These are phyloP conservation scores for Ochropacha duplaris DNA, from an alignment of 2,888 invertebrate genomes.

Conservation along the genomic window DNA sequence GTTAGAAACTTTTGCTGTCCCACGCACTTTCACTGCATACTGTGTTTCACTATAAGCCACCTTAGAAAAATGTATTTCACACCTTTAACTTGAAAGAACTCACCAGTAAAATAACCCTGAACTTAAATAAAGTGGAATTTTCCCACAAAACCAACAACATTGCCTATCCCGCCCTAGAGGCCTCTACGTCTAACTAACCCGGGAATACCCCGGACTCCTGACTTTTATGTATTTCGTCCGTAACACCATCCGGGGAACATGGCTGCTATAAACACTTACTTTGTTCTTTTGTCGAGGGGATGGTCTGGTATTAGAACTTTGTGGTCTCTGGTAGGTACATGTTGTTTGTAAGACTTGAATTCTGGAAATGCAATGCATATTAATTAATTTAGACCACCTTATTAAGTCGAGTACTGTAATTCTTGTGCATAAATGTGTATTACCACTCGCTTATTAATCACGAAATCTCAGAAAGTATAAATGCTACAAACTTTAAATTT, in stretches of 20 bases:
- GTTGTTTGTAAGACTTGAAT: neutral
- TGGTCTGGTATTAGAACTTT: neutral
- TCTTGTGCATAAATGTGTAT: no score
- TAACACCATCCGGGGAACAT: neutral
- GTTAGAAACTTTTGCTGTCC: no score
- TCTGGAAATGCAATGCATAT: neutral
- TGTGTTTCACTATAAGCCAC: no score
- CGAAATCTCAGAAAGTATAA: no score
- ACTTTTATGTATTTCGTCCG: constrained; percentile 5
- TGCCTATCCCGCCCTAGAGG: constrained; percentile 17
- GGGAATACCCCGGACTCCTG: constrained; percentile 11
- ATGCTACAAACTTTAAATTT: no score
- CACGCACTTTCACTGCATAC: no score
- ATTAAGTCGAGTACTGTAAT: no score
- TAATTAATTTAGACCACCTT: neutral
- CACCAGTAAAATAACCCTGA: neutral
- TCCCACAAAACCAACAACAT: neutral
- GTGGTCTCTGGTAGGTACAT: neutral
- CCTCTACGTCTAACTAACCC: constrained; percentile 19
- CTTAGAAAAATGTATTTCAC: neutral
- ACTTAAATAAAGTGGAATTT: neutral
- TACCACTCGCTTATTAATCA: no score
- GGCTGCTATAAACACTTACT: constrained; percentile 5
- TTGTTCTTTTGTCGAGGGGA: neutral
- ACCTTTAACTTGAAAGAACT: neutral